phyloP scores from a whole-genome alignment of 2,797 vertebrate species.

The Notolepis coatsorum region DNA sequence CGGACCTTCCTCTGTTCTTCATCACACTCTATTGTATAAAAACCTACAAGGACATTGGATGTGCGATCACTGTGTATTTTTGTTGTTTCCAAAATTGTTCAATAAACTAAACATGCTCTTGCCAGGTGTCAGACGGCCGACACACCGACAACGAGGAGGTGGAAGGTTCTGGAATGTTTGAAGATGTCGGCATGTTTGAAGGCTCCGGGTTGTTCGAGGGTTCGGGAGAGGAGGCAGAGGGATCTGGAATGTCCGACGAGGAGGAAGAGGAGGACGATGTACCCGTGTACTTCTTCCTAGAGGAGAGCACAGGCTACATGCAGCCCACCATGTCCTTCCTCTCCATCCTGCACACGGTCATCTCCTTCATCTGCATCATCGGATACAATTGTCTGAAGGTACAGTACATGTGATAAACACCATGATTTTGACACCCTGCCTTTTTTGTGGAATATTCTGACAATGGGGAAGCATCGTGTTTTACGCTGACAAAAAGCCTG shows the following conservation, averaged over 20 bases:
- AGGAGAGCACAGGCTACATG: constrained; percentile 98
- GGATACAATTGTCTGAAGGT: constrained; percentile 98
- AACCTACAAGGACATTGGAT: too few species aligned
- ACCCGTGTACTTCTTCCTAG: constrained; percentile 90
- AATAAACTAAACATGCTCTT: constrained; percentile 55
- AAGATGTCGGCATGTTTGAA: constrained; percentile 78
- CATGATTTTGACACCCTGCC: too few species aligned
- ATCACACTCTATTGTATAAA: too few species aligned
- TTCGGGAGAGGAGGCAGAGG: constrained; percentile 76
- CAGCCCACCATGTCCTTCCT: constrained; percentile 88
- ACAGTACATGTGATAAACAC: too few species aligned
- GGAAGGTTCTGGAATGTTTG: constrained; percentile 71
- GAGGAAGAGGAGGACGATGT: constrained; percentile 87
- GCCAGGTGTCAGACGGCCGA: constrained; percentile 89
- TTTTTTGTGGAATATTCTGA: too few species aligned
- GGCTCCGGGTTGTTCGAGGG: constrained; percentile 79
- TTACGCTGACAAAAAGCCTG: too few species aligned
- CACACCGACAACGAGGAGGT: constrained; percentile 79
- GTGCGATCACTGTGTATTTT: constrained; percentile 46
- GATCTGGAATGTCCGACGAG: constrained; percentile 74
- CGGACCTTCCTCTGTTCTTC: too few species aligned
- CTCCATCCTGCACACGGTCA: constrained; percentile 88
- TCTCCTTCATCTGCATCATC: constrained; percentile 95
- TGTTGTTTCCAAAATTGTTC: constrained; percentile 25
- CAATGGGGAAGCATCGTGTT: too few species aligned